Evolutionary conservation across 2,797 vertebrate species (phyloP), one percentile per base, ranked within the genome.

Genomic region (Austrolebias charrua): DNA sequence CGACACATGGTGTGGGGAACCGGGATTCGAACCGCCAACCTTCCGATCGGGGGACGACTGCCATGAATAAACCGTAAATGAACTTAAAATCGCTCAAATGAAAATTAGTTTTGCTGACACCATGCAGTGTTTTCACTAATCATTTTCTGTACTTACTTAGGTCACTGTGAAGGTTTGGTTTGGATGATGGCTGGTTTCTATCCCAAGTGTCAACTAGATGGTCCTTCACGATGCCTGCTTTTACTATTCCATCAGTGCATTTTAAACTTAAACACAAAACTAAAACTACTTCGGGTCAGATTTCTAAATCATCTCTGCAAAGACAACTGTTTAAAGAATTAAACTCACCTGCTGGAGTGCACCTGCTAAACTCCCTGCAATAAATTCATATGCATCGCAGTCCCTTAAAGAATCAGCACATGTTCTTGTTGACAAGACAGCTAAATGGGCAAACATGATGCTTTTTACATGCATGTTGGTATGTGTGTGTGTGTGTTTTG

Each of bases 401-500:
- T 28, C 6, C 42, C 28, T 49, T 50, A 31, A 43, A 47, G 18
- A 38, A 52, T 53, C 18, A 53, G 7, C 7, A 5, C 18, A n/a
- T n/a, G 14, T 19, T 42, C 13, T 10, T 59, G 49, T 38, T 53
- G 14, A 40, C 18, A 44, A 6, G 2, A 28, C n/a, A 40, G 13
- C 29, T 42, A 28, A 38, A 24, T 8, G 29, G 15, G 19, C 49
- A 7, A 45, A n/a, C 42, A 47, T 40, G 4, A 1, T 55, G 28
- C 11, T 38, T 38, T 15, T 59, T 24, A 55, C n/a, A 40, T 38
- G 57, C 33, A 49, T 52, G 50, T 19, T 11, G 44, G 52, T 60
- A 20, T 19, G 38, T 43, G 9, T 52, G 33, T 58, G 11, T 69
- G 63, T 63, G 63, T 45, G 63, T 71, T 70, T 50, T 69, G 48